Percentiles rank a stretch among this genome's conserved stretches.
phyloP scores from a whole-genome alignment of 1,140 invertebrate species.

The Eumeta japonica region DNA sequence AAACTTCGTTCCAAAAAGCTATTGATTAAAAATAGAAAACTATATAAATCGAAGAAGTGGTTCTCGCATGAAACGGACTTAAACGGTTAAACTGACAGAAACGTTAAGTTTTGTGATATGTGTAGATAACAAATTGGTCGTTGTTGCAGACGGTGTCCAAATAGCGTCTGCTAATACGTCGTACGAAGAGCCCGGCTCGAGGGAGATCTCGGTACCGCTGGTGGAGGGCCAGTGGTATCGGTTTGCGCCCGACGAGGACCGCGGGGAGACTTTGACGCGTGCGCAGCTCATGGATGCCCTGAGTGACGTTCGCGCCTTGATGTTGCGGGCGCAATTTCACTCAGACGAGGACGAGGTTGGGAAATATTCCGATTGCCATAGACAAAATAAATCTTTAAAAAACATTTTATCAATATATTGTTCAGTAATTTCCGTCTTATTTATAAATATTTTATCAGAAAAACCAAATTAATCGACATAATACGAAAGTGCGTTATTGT shows the following conservation, averaged over 20 bases:
- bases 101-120: not conserved
- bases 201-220: constrained; percentile 64
- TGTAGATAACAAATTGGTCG: not conserved
- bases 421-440: too few species aligned
- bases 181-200: constrained; percentile 56
- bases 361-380: too few species aligned
- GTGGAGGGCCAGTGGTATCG: constrained; percentile 74
- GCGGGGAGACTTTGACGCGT: constrained; percentile 66
- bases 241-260: constrained; percentile 54
- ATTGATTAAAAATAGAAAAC: too few species aligned
- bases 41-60: too few species aligned
- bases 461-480: too few species aligned
- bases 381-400: too few species aligned
- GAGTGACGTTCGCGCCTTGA: constrained; percentile 73
- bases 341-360: constrained; percentile 89
- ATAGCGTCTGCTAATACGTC: constrained; percentile 72
- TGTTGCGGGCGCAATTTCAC: constrained; percentile 90
- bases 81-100: too few species aligned
- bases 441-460: too few species aligned
- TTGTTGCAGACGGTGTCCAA: constrained; percentile 62
- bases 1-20: too few species aligned
- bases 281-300: constrained; percentile 82
- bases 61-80: too few species aligned
- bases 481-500: too few species aligned
- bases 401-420: too few species aligned